Evolutionary conservation across 2,113 vertebrate species (phyloP).

Genomic region (Albula glossodonta): DNA sequence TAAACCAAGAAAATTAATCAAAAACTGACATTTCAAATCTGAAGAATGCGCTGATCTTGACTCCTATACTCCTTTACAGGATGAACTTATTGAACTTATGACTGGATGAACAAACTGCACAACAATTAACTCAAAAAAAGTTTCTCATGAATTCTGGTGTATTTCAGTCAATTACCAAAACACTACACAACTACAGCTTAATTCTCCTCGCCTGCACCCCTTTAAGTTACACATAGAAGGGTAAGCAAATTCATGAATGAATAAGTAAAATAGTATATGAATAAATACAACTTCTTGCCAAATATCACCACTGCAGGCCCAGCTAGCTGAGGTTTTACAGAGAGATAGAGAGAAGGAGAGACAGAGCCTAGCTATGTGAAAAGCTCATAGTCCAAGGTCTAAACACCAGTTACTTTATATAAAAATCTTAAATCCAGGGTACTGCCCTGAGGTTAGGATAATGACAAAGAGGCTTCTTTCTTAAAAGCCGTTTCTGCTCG

Average conservation of each 20-base stretch:
- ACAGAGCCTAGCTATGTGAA: background rate
- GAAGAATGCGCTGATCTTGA: background rate
- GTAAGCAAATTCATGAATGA: background rate
- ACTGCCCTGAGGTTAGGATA: conserved; percentile 52
- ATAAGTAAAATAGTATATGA: background rate
- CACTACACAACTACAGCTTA: background rate
- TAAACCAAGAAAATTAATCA: no score
- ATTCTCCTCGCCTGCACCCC: background rate
- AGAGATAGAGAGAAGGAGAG: background rate
- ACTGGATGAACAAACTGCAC: no score
- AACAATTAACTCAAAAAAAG: no score
- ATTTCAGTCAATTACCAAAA: no score
- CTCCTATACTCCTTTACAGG: background rate
- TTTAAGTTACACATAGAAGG: background rate
- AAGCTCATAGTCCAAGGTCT: conserved; percentile 37
- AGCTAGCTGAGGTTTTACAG: background rate
- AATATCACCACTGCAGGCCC: background rate
- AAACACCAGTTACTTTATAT: conserved; percentile 54
- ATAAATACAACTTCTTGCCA: background rate
- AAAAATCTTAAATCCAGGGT: conserved; percentile 52
- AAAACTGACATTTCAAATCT: background rate
- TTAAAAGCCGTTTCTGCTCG: conserved; percentile 30
- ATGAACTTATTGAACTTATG: no score
- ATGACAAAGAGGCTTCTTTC: conserved; percentile 53
- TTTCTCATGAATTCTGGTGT: no score